A percentile compares a stretch with the other conserved stretches of the same genome.
Evolutionary conservation across 2,113 vertebrate genomes (phyloP).

Genomic region (Sylvia atricapilla): DNA sequence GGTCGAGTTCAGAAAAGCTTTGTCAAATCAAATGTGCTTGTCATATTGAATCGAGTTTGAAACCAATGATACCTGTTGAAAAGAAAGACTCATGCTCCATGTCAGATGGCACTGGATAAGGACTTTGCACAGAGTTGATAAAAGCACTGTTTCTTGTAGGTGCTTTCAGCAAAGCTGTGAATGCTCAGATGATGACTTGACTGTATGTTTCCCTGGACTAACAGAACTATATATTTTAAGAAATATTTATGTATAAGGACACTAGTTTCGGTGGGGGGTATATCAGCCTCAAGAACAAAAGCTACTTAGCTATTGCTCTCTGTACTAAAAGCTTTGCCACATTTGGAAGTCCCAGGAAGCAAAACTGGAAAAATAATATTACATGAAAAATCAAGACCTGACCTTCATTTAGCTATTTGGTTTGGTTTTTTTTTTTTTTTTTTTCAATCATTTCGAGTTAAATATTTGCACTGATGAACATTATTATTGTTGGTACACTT

Average conservation of each 20-base stretch:
- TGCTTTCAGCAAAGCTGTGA: not conserved
- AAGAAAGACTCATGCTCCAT: not conserved
- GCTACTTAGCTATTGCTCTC: not conserved
- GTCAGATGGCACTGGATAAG: not conserved
- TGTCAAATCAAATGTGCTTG: not conserved
- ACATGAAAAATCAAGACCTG: not conserved
- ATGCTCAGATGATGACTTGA: not conserved
- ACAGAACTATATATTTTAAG: not conserved
- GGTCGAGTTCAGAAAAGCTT: not conserved
- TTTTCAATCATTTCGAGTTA: not conserved
- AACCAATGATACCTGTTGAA: not conserved
- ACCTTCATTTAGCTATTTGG: not conserved
- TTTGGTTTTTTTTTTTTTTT: not conserved
- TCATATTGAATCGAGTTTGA: not conserved
- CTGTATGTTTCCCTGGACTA: not conserved
- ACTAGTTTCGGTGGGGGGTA: not conserved
- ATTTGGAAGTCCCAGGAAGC: not conserved
- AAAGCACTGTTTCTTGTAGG: not conserved
- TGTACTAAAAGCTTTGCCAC: not conserved
- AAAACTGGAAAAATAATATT: not conserved
- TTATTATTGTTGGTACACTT: constrained; percentile 18
- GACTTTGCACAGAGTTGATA: not conserved
- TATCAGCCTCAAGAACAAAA: not conserved
- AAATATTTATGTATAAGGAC: not conserved
- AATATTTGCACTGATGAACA: not conserved